Base-by-base conservation (phyloP, 2,113 vertebrate species). In the Falco punctatus region DNA sequence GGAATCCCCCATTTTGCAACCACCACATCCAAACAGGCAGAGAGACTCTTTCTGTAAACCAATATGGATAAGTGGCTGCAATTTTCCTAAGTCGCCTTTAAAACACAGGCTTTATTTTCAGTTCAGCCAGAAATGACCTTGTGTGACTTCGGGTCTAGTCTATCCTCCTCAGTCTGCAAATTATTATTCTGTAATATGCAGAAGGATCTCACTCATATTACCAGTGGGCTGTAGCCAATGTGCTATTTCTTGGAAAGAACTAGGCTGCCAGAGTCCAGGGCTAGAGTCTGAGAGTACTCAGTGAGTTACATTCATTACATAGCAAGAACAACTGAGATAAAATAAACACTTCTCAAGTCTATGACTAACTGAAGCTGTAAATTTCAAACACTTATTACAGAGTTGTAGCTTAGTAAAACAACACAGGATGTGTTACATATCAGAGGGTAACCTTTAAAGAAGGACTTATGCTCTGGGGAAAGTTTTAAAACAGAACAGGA, bases 311-410 rank as follows among this genome's bases (percentile, higher is more conserved):
- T 48, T 85, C 86, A 90, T 79, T 90, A 61, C 86, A 89, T 42
- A 51, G 89, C 92, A 87, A 77, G 86, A 92, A 54, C 78, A 97
- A 92, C 77, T 66, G 89, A 95, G 95, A 95, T 88, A 96, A 97
- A 92, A 96, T 91, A 97, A 97, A 97, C 94, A 95, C 86, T 85
- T 91, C 88, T 92, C 70, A 84, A 75, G 35, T 58, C 94, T 92
- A 44, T 44, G 69, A 95, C 95, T 81, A 91, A 81, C 80, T 62
- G 54, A 94, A 89, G 89, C 67, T 92, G 91, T 96, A 95, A 88
- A 95, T 94, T 96, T 97, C 92, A 91, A 95, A 91, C 92, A 92
- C 81, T 94, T 85, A 79, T 92, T 94, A 88, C 23, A 33, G 73
- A 95, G 62, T 75, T 89, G 87, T 30, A 90, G 87, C 84, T 94